A percentile compares a stretch with the other conserved stretches of the same genome.
phyloP scores from a whole-genome alignment of 2,888 invertebrate genomes.

The Dryobotodes eremita region DNA sequence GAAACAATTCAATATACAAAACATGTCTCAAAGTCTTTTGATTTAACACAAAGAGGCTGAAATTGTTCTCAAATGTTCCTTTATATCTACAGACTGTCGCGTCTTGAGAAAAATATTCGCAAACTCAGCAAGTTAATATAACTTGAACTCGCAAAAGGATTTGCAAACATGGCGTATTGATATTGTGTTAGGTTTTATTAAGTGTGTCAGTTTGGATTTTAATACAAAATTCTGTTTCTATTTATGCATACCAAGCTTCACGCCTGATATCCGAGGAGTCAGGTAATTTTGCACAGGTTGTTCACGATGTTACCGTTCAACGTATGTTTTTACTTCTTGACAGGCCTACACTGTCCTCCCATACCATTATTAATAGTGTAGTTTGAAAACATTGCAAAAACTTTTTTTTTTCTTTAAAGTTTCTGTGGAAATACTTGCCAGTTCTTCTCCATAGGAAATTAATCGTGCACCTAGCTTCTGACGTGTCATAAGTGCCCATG shows the following conservation, averaged over 20 bases:
- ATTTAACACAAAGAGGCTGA: slow-evolving; percentile 41
- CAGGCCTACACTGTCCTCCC: too few relatives aligned
- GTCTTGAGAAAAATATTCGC: slow-evolving; percentile 40
- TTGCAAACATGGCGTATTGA: slow-evolving; percentile 48
- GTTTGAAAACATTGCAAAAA: too few relatives aligned
- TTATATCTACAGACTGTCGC: slow-evolving; percentile 18
- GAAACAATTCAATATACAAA: slow-evolving; percentile 31
- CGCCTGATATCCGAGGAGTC: background rate
- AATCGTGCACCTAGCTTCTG: too few relatives aligned
- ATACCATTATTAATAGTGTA: too few relatives aligned
- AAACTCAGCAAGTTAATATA: slow-evolving; percentile 51
- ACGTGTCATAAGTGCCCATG: too few relatives aligned
- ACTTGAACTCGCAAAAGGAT: slow-evolving; percentile 46
- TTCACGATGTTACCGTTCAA: background rate
- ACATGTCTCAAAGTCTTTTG: slow-evolving; percentile 43
- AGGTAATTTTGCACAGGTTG: background rate
- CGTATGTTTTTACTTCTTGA: too few relatives aligned
- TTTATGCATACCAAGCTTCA: background rate
- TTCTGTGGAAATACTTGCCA: too few relatives aligned
- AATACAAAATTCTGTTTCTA: background rate
- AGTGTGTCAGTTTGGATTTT: slow-evolving; percentile 16
- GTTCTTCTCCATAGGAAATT: too few relatives aligned
- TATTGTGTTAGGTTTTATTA: slow-evolving; percentile 36
- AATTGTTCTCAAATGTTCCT: slow-evolving; percentile 40
- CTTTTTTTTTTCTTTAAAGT: too few relatives aligned